Percentiles rank a stretch among this genome's conserved stretches.
Conservation (phyloP, 1,140 invertebrate species). For the Drosophila dunni region DNA sequence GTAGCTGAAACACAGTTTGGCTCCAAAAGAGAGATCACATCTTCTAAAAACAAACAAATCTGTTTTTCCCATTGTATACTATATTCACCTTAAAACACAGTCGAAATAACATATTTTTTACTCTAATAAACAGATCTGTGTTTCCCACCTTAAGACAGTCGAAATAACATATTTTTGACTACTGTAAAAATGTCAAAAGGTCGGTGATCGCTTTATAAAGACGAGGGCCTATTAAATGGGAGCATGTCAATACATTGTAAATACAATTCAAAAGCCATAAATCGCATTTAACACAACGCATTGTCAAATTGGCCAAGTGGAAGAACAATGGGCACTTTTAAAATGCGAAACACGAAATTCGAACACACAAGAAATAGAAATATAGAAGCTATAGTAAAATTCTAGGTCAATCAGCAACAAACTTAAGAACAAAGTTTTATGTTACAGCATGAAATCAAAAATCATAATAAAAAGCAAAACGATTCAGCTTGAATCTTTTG, state of each 20-base stretch:
- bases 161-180: neutral
- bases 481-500: slow-evolving; percentile 33
- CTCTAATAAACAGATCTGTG: neutral
- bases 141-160: neutral
- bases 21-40: too few species aligned
- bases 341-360: neutral
- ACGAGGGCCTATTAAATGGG: slow-evolving; percentile 50
- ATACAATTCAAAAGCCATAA: slow-evolving; percentile 60
- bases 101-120: neutral
- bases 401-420: slow-evolving; percentile 51
- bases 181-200: slow-evolving; percentile 35
- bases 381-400: slow-evolving; percentile 25
- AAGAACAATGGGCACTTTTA: slow-evolving; percentile 43
- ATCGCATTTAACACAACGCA: slow-evolving; percentile 57
- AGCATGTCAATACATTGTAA: slow-evolving; percentile 46
- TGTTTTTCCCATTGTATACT: neutral
- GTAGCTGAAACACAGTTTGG: too few species aligned
- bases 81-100: neutral
- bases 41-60: too few species aligned
- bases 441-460: slow-evolving; percentile 49
- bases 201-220: slow-evolving; percentile 52
- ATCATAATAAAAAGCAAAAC: slow-evolving; percentile 60
- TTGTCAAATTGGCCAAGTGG: slow-evolving; percentile 29
- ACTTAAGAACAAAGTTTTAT: slow-evolving; percentile 39
- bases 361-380: too few species aligned